Base-by-base conservation (phyloP, 2,797 vertebrate species). In the Falco biarmicus region DNA sequence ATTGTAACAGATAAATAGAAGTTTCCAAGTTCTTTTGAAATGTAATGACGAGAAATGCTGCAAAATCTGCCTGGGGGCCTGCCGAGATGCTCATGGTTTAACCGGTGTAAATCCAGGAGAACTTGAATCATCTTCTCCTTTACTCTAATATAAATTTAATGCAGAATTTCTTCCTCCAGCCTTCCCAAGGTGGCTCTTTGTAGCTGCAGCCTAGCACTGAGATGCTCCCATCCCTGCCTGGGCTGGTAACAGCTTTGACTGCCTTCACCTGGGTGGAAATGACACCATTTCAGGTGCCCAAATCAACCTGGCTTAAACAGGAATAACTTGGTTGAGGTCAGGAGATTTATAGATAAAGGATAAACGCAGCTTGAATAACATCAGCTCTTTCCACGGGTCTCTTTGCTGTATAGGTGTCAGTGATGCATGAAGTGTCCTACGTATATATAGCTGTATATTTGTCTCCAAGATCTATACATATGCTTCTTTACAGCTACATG, bases 1-100 rank as follows among this genome's bases (percentile, higher is more conserved):
- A 85, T 39, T 66, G 71, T 71, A 94, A 75, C 61, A 75, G 94
- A 94, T 87, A 96, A 96, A 96, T 91, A 81, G 84, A 89, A 91
- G 91, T 82, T 96, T 89, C 61, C 64, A 71, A 83, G 75, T 80
- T 41, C 60, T 87, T 85, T 91, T 89, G 87, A 93, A 93, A 91
- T 19, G 69, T 74, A 83, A 80, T 64, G 73, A 87, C 83, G 95
- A 94, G 89, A 61, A 92, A 78, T 37, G 75, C 87, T 87, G 50
- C 47, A 39, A 37, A 79, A 65, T 63, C 75, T 84, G 78, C 54
- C 81, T 81, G 47, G 54, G 68, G 51, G 70, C 84, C 75, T 80
- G 65, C 45, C 1, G 10, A 81, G 85, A 56, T 59, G 54, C 76
- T 87, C 10, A 1, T 50, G 12, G 68, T 85, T 66, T 64, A 82